Base-by-base conservation (phyloP, 2,113 vertebrate genomes). In the Machaerirhynchus nigripectus region DNA sequence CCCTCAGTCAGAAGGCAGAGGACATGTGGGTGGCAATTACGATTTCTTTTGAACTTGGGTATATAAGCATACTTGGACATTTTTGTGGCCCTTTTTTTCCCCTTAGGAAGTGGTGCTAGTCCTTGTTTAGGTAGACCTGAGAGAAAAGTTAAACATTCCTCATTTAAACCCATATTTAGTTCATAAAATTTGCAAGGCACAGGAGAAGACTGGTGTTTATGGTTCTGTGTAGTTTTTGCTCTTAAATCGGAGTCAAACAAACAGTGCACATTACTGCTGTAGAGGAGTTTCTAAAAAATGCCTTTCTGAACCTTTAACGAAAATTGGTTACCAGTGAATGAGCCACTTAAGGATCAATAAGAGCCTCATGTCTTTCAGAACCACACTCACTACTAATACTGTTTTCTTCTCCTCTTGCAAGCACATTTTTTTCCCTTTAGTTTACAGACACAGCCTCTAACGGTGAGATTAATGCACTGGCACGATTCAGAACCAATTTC, bases 291-390 rank as follows among this genome's bases (percentile, higher is more conserved):
- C 63, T 57, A 75, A 84, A 89, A 91, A 77, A 69, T 17, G 13
- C 44, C 59, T 67, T 94, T 56, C 67, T 64, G 33, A 93, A 68
- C 57, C 90, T 87, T 87, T 78, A 93, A 95, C 42, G 57, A 90
- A 84, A 92, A 95, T 82, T 55, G 70, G 76, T 57, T 94, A 77
- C 65, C 65, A 86, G 61, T 81, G 39, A 88, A 95, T 87, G 44
- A 97, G 73, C 73, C 82, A 96, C 77, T 93, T 91, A 93, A 76
- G 71, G 89, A 96, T 96, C 91, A 94, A 95, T 93, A 96, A 81
- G 86, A 92, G 53, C 79, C 87, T 86, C 85, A 20, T 20, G 70
- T 52, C 68, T 87, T 95, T 92, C 65, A 87, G 94, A 95, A 79
- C 57, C 81, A 92, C 39, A 55, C 31, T 92, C 92, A 83, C 59